These are phyloP conservation scores for Dichetophora obliterata DNA, from an alignment of 2,888 invertebrate species.

Conservation along the genomic window DNA sequence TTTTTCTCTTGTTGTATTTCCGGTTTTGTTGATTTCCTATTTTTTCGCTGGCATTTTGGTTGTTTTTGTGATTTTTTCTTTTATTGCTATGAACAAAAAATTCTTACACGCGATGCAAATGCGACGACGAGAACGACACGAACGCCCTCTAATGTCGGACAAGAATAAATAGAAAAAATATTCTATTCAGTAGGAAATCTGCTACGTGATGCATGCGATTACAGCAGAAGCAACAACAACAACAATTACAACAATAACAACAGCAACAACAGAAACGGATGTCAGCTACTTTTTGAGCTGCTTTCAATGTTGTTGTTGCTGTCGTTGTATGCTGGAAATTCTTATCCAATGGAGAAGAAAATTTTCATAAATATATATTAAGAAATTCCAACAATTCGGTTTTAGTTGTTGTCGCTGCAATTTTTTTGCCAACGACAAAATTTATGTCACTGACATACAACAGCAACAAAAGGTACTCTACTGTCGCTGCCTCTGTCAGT, in stretches of 20 bases:
- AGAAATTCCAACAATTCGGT: conserved; percentile 19
- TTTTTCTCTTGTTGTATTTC: not conserved
- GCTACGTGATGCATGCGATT: conserved; percentile 30
- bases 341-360: conserved; percentile 19
- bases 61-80: not conserved
- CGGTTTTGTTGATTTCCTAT: not conserved
- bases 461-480: conserved; percentile 15
- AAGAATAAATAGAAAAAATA: not conserved
- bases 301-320: not conserved
- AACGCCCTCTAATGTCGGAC: conserved; percentile 7
- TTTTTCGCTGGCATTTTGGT: not conserved
- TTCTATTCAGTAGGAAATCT: not conserved
- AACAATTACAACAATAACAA: not conserved
- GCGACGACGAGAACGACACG: not conserved
- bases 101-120: conserved; percentile 34
- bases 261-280: not conserved
- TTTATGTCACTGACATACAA: conserved; percentile 18
- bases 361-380: conserved; percentile 29
- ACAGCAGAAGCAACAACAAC: not conserved
- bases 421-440: conserved; percentile 1
- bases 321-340: conserved; percentile 6
- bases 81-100: conserved; percentile 3
- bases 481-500: not conserved
- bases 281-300: not conserved
- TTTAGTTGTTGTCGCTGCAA: not conserved